These are phyloP conservation scores for Brachypodius melanocephalos DNA, from an alignment of 2,113 vertebrate species.

Conservation along the genomic window DNA sequence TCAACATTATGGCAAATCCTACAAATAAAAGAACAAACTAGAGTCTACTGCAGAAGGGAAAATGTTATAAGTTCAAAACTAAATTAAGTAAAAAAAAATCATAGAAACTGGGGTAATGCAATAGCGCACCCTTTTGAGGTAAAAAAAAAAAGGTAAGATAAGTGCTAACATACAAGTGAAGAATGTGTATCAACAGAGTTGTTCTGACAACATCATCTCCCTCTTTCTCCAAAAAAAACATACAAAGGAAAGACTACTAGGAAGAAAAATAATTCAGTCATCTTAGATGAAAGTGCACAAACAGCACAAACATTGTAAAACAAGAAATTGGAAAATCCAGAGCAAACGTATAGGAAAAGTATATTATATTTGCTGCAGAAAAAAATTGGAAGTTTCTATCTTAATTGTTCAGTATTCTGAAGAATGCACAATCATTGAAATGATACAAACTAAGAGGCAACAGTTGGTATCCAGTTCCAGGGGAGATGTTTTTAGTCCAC, in stretches of 20 bases:
- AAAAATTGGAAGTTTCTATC: not conserved
- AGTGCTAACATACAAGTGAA: not conserved
- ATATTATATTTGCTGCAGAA: not conserved
- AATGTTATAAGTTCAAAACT: not conserved
- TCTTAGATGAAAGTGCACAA: not conserved
- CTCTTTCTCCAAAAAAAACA: not conserved
- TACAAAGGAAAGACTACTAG: not conserved
- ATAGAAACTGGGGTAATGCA: not conserved
- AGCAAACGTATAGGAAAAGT: not conserved
- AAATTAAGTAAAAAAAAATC: slow-evolving; percentile 42
- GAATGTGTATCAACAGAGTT: not conserved
- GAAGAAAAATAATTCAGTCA: not conserved
- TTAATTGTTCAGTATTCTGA: not conserved
- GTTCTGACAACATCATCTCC: not conserved
- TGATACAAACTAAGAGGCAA: not conserved
- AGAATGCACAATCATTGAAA: not conserved
- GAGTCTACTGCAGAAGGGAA: slow-evolving; percentile 8
- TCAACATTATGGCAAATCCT: not conserved
- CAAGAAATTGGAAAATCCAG: not conserved
- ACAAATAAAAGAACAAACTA: not conserved
- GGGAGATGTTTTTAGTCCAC: not conserved
- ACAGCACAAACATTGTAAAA: not conserved
- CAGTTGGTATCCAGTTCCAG: not conserved
- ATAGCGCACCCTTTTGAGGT: not conserved
- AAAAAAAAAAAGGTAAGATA: not conserved